A percentile compares a stretch with the other conserved stretches of the same genome.
Conservation (phyloP, 2,888 invertebrate species). For the Drosophila paucipuncta region DNA sequence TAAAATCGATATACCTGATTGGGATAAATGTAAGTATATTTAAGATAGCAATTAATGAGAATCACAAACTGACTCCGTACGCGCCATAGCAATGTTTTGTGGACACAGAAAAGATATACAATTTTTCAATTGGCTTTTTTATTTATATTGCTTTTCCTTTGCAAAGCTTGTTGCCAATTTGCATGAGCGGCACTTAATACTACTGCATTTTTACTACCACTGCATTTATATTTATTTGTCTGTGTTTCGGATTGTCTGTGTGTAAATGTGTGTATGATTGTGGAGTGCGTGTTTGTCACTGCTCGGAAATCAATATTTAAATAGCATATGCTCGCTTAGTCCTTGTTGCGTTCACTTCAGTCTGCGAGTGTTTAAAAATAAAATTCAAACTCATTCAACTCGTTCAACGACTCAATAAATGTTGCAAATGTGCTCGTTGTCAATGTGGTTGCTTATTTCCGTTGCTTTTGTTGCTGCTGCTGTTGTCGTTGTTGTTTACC, state of each 20-base stretch:
- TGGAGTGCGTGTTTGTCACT: slow-evolving; percentile 47
- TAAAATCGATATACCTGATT: too few species aligned
- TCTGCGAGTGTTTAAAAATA: slow-evolving; percentile 73
- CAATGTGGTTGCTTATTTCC: slow-evolving; percentile 58
- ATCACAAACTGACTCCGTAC: background rate
- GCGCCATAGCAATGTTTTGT: background rate
- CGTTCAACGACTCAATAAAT: slow-evolving; percentile 82
- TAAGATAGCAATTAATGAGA: background rate
- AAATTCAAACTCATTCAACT: slow-evolving; percentile 80
- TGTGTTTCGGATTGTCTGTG: background rate
- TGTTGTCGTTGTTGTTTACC: slow-evolving; percentile 11
- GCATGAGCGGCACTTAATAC: slow-evolving; percentile 24
- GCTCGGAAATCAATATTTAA: slow-evolving; percentile 80
- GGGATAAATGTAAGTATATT: background rate
- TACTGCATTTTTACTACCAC: slow-evolving; percentile 6
- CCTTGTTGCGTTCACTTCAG: slow-evolving; percentile 51
- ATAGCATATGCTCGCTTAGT: slow-evolving; percentile 71
- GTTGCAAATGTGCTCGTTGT: slow-evolving; percentile 78
- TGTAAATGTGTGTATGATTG: slow-evolving; percentile 13
- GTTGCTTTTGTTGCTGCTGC: slow-evolving; percentile 12
- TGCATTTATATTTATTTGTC: slow-evolving; percentile 2
- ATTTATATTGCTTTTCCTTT: slow-evolving; percentile 12
- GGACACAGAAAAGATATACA: slow-evolving; percentile 37
- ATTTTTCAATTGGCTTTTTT: slow-evolving; percentile 53
- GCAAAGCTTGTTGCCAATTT: slow-evolving; percentile 50